Conservation (phyloP, 2,797 vertebrate genomes). For the Setipinna tenuifilis region DNA sequence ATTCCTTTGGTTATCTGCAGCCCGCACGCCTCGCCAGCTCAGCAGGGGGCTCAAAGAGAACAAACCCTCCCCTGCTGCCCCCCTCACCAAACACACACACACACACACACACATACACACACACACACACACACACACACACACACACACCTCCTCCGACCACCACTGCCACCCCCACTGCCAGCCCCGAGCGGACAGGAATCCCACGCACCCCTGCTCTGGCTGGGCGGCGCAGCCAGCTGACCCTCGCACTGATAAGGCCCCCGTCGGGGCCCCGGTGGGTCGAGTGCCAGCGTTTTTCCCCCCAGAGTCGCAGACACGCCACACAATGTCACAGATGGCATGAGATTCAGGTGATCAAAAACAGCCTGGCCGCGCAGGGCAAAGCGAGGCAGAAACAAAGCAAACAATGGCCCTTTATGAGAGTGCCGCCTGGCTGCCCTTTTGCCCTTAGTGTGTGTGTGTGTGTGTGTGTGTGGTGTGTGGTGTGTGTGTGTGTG, state of each 20-base stretch:
- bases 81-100: slow-evolving; percentile 37
- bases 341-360: slow-evolving; percentile 37
- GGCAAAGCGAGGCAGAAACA: slow-evolving; percentile 22
- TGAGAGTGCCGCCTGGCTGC: background rate
- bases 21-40: slow-evolving; percentile 71
- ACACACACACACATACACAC: slow-evolving; percentile 60
- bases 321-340: slow-evolving; percentile 42
- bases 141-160: slow-evolving; percentile 31
- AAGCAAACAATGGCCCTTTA: slow-evolving; percentile 39
- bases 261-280: slow-evolving; percentile 51
- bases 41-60: slow-evolving; percentile 74
- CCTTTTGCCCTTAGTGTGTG: slow-evolving; percentile 28
- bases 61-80: slow-evolving; percentile 57
- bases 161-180: slow-evolving; percentile 38
- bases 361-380: slow-evolving; percentile 31
- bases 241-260: slow-evolving; percentile 73
- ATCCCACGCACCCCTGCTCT: slow-evolving; percentile 55
- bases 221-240: slow-evolving; percentile 60
- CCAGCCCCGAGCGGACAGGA: slow-evolving; percentile 55
- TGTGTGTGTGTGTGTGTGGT: background rate
- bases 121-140: background rate
- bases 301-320: slow-evolving; percentile 24
- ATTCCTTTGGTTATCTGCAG: slow-evolving; percentile 75
- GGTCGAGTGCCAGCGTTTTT: slow-evolving; percentile 56
- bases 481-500: background rate